Conservation (phyloP, 1,140 invertebrate genomes). For the Papilio machaon region DNA sequence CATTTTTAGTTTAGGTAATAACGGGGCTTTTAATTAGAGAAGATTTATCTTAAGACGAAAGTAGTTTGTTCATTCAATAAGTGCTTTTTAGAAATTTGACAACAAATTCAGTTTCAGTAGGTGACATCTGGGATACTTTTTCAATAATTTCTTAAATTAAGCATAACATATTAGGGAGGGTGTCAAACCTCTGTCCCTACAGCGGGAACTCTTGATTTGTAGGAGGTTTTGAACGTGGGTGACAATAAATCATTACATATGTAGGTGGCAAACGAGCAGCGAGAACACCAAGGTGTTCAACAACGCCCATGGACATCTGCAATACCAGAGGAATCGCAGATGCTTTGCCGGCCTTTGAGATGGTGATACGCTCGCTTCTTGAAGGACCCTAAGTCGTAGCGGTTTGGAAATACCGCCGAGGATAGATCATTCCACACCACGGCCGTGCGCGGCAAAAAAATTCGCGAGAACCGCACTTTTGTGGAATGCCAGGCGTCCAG, state of each 20-base stretch:
- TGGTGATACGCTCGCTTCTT: too few relatives aligned
- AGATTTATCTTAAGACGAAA: not conserved
- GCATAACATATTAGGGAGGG: not conserved
- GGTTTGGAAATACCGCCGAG: too few relatives aligned
- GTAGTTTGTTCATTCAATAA: not conserved
- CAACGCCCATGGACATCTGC: too few relatives aligned
- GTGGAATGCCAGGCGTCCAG: too few relatives aligned
- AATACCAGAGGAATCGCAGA: too few relatives aligned
- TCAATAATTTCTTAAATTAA: not conserved
- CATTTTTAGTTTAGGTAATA: not conserved
- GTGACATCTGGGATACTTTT: not conserved
- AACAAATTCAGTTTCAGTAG: not conserved
- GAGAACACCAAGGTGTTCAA: too few relatives aligned
- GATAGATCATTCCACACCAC: too few relatives aligned
- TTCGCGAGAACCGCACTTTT: too few relatives aligned
- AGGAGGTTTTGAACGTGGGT: not conserved
- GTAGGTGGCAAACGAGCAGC: too few relatives aligned
- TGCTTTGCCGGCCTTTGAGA: too few relatives aligned
- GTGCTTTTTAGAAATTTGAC: not conserved
- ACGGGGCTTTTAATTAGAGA: not conserved
- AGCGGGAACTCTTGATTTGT: not conserved
- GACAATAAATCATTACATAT: not conserved
- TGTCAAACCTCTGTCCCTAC: not conserved
- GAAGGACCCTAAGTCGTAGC: too few relatives aligned
- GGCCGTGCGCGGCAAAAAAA: too few relatives aligned